These are phyloP conservation scores for Agelaius tricolor DNA, from an alignment of 2,113 vertebrate species.

Conservation along the genomic window DNA sequence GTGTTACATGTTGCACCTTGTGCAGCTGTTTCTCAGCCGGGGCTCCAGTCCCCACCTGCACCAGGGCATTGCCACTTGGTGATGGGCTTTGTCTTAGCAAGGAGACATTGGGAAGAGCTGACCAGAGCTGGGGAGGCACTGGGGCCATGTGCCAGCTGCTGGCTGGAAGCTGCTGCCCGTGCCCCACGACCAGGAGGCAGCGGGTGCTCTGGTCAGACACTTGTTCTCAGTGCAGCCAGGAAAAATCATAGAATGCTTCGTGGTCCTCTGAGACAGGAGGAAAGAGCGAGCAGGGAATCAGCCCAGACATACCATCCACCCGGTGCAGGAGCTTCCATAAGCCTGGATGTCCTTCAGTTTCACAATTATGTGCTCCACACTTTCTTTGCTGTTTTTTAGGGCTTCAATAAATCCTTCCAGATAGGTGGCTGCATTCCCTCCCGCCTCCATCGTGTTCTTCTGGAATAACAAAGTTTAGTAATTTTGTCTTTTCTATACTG, in stretches of 20 bases:
- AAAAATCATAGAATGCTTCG: rapidly evolving
- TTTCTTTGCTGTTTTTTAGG: neutral
- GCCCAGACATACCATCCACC: neutral
- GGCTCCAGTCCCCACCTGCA: neutral
- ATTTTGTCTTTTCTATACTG: neutral
- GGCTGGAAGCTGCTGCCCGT: neutral
- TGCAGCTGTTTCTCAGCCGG: neutral
- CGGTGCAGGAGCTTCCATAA: rapidly evolving
- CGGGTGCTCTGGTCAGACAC: rapidly evolving
- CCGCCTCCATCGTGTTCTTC: rapidly evolving
- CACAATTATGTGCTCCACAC: rapidly evolving
- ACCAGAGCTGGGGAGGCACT: neutral
- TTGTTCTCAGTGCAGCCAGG: neutral
- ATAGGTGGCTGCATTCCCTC: neutral
- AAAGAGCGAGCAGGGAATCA: neutral
- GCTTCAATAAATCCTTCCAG: neutral
- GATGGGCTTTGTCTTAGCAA: neutral
- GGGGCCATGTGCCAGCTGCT: neutral
- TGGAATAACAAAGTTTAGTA: neutral
- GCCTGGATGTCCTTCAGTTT: neutral
- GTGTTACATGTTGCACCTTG: neutral
- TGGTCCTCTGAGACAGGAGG: neutral
- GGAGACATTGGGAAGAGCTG: neutral
- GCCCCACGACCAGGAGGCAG: rapidly evolving
- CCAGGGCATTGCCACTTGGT: rapidly evolving